A percentile compares a stretch with the other conserved stretches of the same genome.
Conservation (phyloP, 2,888 invertebrate genomes). For the Choristoneura rosaceana region DNA sequence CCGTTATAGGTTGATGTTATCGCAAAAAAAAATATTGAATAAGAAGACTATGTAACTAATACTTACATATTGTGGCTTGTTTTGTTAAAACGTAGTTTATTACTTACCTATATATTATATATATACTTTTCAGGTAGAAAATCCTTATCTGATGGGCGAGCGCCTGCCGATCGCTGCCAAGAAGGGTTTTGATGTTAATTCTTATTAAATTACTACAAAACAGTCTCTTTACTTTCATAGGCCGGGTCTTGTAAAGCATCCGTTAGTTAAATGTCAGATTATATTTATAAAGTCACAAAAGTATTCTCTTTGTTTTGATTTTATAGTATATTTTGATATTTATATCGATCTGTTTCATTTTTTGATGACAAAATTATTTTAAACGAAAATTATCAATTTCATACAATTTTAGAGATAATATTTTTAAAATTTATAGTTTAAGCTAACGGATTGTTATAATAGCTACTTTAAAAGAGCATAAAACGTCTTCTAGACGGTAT, state of each 20-base stretch:
- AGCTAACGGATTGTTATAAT: slow-evolving; percentile 8
- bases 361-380: neutral
- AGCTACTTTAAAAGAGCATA: slow-evolving; percentile 2
- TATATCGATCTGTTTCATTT: neutral
- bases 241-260: slow-evolving; percentile 31
- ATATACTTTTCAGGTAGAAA: slow-evolving; percentile 86
- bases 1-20: too few species aligned
- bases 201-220: slow-evolving; percentile 61
- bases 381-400: neutral
- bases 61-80: too few species aligned
- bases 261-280: slow-evolving; percentile 23
- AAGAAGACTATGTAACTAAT: too few species aligned
- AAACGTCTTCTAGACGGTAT: slow-evolving; percentile 15
- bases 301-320: slow-evolving; percentile 1
- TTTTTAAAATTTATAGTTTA: slow-evolving; percentile 18
- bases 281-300: neutral
- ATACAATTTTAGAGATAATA: slow-evolving; percentile 19
- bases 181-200: slow-evolving; percentile 91
- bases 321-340: neutral
- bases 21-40: too few species aligned
- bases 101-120: too few species aligned
- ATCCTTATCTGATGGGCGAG: slow-evolving; percentile 94
- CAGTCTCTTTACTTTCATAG: slow-evolving; percentile 50
- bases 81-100: too few species aligned
- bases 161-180: slow-evolving; percentile 96